phyloP scores from a whole-genome alignment of 1,140 invertebrate species.

The Harpegnathos saltator region DNA sequence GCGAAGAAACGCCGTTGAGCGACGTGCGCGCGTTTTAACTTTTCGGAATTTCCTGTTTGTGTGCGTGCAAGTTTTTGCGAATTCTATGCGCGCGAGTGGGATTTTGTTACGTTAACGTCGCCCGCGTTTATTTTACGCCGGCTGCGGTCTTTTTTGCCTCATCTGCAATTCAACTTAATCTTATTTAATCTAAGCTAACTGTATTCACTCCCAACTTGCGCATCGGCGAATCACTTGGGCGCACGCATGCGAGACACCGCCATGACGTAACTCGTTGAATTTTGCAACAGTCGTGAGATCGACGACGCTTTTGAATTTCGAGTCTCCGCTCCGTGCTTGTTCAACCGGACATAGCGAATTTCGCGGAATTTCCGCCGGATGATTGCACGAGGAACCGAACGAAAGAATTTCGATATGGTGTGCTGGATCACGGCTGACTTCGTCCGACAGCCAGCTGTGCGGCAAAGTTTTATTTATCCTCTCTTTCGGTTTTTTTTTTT shows the following conservation, averaged over 20 bases:
- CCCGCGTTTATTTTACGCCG: not conserved
- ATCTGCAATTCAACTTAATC: not conserved
- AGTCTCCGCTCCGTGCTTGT: conserved; percentile 38
- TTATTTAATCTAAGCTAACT: not conserved
- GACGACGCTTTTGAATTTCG: conserved; percentile 48
- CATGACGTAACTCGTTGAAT: conserved; percentile 29
- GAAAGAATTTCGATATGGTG: conserved; percentile 58
- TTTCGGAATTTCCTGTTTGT: not conserved
- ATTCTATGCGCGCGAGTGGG: no score
- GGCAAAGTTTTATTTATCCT: conserved; percentile 11
- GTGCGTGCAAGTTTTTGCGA: not conserved
- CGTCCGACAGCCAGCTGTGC: not conserved
- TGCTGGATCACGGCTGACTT: conserved; percentile 52
- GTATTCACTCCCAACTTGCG: not conserved
- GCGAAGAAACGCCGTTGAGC: not conserved
- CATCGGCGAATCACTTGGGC: not conserved
- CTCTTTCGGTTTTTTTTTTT: not conserved
- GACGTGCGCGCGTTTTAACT: not conserved
- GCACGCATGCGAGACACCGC: conserved; percentile 4
- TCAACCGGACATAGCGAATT: conserved; percentile 46
- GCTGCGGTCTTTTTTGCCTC: not conserved
- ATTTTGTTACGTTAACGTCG: not conserved
- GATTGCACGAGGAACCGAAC: conserved; percentile 53
- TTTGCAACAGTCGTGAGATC: conserved; percentile 16
- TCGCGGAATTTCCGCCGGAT: conserved; percentile 53